These are phyloP conservation scores for Pelodiscus sinensis DNA, from an alignment of 2,113 vertebrate species.

Conservation along the genomic window DNA sequence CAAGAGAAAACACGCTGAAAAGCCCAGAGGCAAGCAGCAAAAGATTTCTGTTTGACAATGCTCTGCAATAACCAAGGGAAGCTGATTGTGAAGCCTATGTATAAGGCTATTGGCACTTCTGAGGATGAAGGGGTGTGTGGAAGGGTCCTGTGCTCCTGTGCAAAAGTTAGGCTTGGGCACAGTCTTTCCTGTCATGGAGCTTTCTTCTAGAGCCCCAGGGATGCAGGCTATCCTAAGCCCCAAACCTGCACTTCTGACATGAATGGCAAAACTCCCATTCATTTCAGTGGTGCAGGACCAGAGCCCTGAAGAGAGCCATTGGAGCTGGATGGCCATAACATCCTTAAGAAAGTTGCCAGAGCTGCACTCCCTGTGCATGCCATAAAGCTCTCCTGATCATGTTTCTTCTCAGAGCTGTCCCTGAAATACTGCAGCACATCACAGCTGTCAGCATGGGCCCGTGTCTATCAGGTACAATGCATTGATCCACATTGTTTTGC, in stretches of 20 bases:
- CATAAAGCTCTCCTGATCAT: background rate
- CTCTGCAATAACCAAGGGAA: background rate
- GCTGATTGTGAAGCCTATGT: background rate
- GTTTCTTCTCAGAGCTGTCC: background rate
- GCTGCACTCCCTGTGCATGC: background rate
- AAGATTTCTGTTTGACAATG: accelerated
- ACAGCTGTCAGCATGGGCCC: background rate
- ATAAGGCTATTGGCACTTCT: background rate
- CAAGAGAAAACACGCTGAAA: background rate
- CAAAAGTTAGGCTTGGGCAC: background rate
- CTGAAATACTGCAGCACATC: slow-evolving; percentile 15
- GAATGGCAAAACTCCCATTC: background rate
- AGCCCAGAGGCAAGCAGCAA: background rate
- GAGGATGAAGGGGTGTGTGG: background rate
- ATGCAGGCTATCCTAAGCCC: background rate
- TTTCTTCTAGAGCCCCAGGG: background rate
- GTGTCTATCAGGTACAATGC: background rate
- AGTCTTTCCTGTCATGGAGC: background rate
- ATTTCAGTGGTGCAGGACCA: background rate
- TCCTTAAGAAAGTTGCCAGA: background rate
- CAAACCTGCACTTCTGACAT: background rate
- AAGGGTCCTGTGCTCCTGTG: background rate
- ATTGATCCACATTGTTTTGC: background rate
- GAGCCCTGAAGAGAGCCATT: background rate
- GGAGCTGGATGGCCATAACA: background rate